phyloP scores from a whole-genome alignment of 2,888 invertebrate genomes.

The Tupiocoris notatus region DNA sequence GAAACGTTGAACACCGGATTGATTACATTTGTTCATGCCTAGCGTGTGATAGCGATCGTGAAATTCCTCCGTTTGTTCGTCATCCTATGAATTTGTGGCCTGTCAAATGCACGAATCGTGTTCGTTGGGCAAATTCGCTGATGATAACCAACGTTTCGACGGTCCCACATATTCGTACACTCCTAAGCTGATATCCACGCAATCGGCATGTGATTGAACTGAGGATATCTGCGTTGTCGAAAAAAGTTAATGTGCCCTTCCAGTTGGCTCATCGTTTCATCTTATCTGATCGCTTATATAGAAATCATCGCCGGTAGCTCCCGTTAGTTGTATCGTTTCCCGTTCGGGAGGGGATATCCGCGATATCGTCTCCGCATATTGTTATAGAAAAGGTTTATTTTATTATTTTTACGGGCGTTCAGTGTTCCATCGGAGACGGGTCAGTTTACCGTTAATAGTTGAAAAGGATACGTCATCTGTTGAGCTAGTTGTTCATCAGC shows the following conservation, averaged over 20 bases:
- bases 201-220: neutral
- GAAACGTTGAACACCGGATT: too few relatives aligned
- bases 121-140: neutral
- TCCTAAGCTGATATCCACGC: neutral
- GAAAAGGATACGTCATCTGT: neutral
- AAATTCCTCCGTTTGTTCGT: too few relatives aligned
- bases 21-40: too few relatives aligned
- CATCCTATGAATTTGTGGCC: neutral
- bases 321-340: neutral
- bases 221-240: neutral
- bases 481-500: neutral
- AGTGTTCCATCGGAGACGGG: neutral
- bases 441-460: neutral
- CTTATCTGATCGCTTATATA: neutral
- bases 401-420: neutral
- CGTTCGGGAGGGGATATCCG: neutral
- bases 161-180: neutral
- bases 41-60: too few relatives aligned
- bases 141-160: neutral
- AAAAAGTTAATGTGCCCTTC: neutral
- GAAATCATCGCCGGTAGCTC: neutral
- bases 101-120: neutral
- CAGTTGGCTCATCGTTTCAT: neutral
- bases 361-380: neutral
- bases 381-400: neutral